phyloP scores from a whole-genome alignment of 2,113 vertebrate species.

The Phycodurus eques region DNA sequence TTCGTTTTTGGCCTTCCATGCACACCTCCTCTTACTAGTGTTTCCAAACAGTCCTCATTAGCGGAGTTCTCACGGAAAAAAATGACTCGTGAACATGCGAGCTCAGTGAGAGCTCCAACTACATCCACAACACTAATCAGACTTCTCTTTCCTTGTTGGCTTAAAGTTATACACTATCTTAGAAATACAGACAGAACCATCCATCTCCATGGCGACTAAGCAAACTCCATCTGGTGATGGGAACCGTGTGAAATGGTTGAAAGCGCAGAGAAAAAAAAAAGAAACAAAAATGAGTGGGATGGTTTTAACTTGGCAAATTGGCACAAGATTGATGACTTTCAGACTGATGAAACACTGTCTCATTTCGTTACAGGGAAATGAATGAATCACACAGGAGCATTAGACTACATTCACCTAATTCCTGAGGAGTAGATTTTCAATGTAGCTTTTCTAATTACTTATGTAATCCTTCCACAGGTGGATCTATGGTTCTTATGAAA shows the following conservation, averaged over 20 bases:
- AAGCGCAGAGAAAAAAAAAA: not conserved
- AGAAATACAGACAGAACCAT: conserved; percentile 5
- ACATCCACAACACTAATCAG: not conserved
- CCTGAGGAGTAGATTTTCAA: conserved; percentile 31
- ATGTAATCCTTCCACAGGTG: conserved; percentile 46
- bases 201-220: conserved; percentile 13
- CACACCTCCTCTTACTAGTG: not conserved
- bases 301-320: not conserved
- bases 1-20: conserved; percentile 1
- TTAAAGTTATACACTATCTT: conserved; percentile 3
- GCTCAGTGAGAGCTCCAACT: not conserved
- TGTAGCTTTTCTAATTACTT: conserved; percentile 39
- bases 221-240: conserved; percentile 7
- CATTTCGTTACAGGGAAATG: conserved; percentile 15
- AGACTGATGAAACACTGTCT: conserved; percentile 8
- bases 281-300: not conserved
- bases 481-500: conserved; percentile 20
- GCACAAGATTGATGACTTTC: conserved; percentile 1
- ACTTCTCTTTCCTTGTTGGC: conserved; percentile 6
- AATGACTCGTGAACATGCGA: not conserved
- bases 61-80: not conserved
- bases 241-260: not conserved
- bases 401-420: conserved; percentile 54
- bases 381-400: conserved; percentile 46
- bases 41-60: not conserved